Conservation (phyloP, 2,888 invertebrate genomes). For the Drosophila atripex region DNA sequence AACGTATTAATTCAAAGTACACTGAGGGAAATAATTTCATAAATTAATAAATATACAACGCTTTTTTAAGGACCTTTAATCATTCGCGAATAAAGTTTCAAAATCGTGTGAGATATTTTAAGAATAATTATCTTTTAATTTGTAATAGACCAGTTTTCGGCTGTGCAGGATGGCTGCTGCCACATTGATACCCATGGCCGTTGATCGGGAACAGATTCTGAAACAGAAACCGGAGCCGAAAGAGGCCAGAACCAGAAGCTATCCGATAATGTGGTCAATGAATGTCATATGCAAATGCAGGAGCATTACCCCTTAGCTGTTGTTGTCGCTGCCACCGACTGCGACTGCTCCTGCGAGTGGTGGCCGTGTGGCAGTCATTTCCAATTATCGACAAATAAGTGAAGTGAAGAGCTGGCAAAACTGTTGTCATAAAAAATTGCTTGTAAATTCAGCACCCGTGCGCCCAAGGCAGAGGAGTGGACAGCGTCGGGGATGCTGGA, state of each 20-base stretch:
- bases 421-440: slow-evolving; percentile 52
- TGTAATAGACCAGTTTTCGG: neutral
- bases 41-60: too few species aligned
- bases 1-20: slow-evolving; percentile 57
- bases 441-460: slow-evolving; percentile 59
- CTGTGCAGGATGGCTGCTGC: slow-evolving; percentile 1
- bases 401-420: slow-evolving; percentile 63
- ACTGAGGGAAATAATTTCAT: neutral
- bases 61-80: too few species aligned
- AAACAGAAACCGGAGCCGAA: slow-evolving; percentile 2
- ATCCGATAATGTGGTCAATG: slow-evolving; percentile 57
- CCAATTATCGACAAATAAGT: slow-evolving; percentile 76
- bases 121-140: too few species aligned
- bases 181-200: neutral
- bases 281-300: slow-evolving; percentile 61
- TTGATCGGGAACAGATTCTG: neutral
- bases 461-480: slow-evolving; percentile 11
- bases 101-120: too few species aligned
- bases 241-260: slow-evolving; percentile 15
- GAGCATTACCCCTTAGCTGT: slow-evolving; percentile 7
- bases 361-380: slow-evolving; percentile 46
- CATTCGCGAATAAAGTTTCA: too few species aligned
- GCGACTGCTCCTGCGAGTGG: neutral
- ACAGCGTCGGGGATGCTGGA: slow-evolving; percentile 5
- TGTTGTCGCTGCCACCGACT: slow-evolving; percentile 13